phyloP scores from a whole-genome alignment of 2,797 vertebrate species.

The Oreortyx pictus region DNA sequence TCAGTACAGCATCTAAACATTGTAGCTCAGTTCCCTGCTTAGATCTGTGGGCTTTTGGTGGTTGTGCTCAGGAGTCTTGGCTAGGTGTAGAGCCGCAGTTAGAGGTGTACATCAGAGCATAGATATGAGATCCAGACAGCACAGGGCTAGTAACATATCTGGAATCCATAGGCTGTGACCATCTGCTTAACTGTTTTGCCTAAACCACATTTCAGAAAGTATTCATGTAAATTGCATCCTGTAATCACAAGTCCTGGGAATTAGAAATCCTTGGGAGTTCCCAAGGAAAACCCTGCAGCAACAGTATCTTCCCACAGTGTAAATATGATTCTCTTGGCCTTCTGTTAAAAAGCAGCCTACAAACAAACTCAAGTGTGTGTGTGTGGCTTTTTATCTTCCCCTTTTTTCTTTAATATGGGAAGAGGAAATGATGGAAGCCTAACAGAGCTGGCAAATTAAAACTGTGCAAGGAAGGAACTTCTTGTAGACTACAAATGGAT shows the following conservation, averaged over 20 bases:
- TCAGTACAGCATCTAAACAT: too few relatives aligned
- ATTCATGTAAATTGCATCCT: slow-evolving; percentile 63
- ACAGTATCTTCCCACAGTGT: slow-evolving; percentile 51
- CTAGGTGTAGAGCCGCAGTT: background rate
- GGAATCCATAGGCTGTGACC: slow-evolving; percentile 24
- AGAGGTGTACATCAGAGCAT: background rate
- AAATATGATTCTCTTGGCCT: slow-evolving; percentile 43
- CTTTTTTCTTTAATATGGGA: background rate
- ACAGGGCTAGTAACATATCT: background rate
- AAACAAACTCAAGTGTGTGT: slow-evolving; percentile 21
- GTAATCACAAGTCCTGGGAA: slow-evolving; percentile 66
- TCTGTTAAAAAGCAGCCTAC: background rate
- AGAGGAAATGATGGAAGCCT: slow-evolving; percentile 54
- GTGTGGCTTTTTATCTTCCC: slow-evolving; percentile 53
- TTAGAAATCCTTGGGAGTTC: slow-evolving; percentile 54
- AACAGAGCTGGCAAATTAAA: slow-evolving; percentile 23
- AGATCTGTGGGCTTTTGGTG: background rate
- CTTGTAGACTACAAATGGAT: background rate
- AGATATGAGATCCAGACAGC: slow-evolving; percentile 11
- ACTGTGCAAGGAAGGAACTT: slow-evolving; percentile 14
- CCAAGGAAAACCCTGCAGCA: slow-evolving; percentile 58
- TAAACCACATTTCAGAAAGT: slow-evolving; percentile 56
- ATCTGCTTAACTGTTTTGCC: slow-evolving; percentile 15
- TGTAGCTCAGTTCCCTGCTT: background rate
- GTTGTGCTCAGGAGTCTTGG: background rate